Percentiles rank a stretch among this genome's conserved stretches.
Conservation (phyloP, 2,113 vertebrate species). For the Motacilla alba region DNA sequence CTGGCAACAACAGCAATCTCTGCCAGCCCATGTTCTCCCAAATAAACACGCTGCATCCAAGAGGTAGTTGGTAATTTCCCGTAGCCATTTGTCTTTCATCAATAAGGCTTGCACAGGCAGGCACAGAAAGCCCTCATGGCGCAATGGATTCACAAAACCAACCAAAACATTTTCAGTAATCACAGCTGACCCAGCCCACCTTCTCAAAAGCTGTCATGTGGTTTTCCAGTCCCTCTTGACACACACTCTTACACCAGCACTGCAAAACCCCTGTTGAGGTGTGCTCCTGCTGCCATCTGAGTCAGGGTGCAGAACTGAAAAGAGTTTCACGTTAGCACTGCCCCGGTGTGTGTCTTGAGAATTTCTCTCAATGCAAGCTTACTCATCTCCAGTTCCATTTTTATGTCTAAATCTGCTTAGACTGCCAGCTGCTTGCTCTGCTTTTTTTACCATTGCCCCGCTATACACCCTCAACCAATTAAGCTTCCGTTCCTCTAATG, state of each 20-base stretch:
- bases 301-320: not conserved
- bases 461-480: not conserved
- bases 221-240: not conserved
- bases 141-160: not conserved
- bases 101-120: not conserved
- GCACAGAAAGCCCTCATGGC: not conserved
- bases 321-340: not conserved
- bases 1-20: not conserved
- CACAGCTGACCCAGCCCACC: not conserved
- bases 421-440: not conserved
- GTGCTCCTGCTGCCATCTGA: not conserved
- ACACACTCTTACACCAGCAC: not conserved
- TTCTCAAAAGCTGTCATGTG: not conserved
- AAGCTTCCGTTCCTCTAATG: not conserved
- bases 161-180: not conserved
- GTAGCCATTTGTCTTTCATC: not conserved
- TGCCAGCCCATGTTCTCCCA: not conserved
- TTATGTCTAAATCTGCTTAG: not conserved
- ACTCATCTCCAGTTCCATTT: not conserved
- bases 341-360: not conserved
- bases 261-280: rapidly evolving
- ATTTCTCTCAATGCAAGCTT: not conserved
- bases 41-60: not conserved
- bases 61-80: not conserved
- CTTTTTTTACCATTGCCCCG: not conserved